A percentile compares a stretch with the other conserved stretches of the same genome.
These are phyloP conservation scores for Drosophila phalerata DNA, from an alignment of 2,888 invertebrate species.

Conservation along the genomic window DNA sequence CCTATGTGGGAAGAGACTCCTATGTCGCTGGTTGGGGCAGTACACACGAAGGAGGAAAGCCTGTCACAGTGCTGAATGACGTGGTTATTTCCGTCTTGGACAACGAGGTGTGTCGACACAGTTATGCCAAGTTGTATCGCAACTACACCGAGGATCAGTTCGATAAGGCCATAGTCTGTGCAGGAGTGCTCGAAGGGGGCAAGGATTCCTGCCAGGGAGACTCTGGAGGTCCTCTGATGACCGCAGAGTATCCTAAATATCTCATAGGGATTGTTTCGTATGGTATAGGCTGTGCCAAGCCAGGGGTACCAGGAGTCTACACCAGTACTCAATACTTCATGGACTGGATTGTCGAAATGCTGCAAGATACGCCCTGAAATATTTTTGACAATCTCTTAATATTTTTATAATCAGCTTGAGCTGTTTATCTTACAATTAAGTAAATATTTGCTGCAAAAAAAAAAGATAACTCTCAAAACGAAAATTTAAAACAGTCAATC, in stretches of 20 bases:
- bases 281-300: constrained; percentile 89
- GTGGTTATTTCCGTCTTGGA: constrained; percentile 90
- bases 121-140: constrained; percentile 73
- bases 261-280: too few relatives aligned
- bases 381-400: too few relatives aligned
- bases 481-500: too few relatives aligned
- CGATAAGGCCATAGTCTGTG: constrained; percentile 82
- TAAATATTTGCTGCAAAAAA: too few relatives aligned
- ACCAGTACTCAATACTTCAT: constrained; percentile 87
- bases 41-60: constrained; percentile 87
- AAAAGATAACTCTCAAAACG: too few relatives aligned
- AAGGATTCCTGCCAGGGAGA: constrained; percentile 85
- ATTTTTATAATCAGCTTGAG: too few relatives aligned
- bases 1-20: constrained; percentile 87
- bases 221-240: constrained; percentile 85
- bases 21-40: constrained; percentile 90
- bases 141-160: constrained; percentile 81
- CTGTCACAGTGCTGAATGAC: constrained; percentile 89
- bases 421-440: too few relatives aligned
- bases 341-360: constrained; percentile 87
- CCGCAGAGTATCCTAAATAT: constrained; percentile 80
- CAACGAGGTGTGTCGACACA: constrained; percentile 87
- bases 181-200: constrained; percentile 82
- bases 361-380: too few relatives aligned
- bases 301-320: constrained; percentile 88